Conservation (phyloP, 2,888 invertebrate species). For the Oconnorella tubifera region DNA sequence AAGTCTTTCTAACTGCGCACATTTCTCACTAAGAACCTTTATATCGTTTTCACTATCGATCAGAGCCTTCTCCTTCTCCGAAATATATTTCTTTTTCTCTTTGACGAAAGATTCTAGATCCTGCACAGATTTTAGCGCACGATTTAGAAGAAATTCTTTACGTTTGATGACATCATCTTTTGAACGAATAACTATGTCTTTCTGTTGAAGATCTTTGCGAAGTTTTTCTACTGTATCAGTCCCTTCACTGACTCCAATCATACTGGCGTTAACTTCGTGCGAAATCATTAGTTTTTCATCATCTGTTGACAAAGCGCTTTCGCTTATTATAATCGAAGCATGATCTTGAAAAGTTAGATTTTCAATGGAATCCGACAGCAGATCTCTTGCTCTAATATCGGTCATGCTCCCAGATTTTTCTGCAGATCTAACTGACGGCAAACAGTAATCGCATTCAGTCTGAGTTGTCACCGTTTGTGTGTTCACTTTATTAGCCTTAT, state of each 20-base stretch:
- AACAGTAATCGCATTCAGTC: no score
- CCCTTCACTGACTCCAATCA: background rate
- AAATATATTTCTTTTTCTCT: conserved; percentile 3
- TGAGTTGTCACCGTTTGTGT: background rate
- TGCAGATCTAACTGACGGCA: background rate
- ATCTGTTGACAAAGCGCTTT: background rate
- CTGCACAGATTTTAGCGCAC: conserved; percentile 13
- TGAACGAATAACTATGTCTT: conserved; percentile 4
- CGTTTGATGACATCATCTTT: conserved; percentile 16
- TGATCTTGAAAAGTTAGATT: no score
- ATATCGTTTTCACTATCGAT: background rate
- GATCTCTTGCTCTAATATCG: background rate
- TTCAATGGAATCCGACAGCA: no score
- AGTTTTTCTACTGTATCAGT: background rate
- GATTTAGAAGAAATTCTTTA: conserved; percentile 14
- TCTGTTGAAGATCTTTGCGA: background rate
- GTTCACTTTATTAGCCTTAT: conserved; percentile 7
- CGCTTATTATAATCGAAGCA: no score
- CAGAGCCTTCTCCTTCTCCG: conserved; percentile 7
- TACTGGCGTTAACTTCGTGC: no score
- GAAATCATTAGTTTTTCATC: no score
- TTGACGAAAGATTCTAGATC: conserved; percentile 11
- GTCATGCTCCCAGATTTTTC: background rate
- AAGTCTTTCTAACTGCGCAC: background rate
- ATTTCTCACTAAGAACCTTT: background rate